Evolutionary conservation across 1,140 invertebrate species (phyloP), one percentile per base, ranked within the genome.

Genomic region (Aphelenchoides fujianensis): DNA sequence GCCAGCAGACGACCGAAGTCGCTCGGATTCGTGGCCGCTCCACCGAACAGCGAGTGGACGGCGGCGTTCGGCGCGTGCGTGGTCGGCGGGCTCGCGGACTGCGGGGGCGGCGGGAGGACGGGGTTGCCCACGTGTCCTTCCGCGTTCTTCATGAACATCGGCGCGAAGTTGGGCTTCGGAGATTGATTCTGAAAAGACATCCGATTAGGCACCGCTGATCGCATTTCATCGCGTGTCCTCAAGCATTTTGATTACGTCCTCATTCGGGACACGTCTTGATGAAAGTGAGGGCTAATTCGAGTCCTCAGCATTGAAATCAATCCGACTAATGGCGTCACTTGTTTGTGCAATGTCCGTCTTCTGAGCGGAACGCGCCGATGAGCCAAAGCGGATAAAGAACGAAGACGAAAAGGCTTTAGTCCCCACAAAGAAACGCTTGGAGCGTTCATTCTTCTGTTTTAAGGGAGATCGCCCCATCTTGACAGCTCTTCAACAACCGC

Each of bases 111-210:
- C 28, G 5, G 55, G 5, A 59, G 34, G 34, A 7, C 55, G 34
- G 34, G 12, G 63, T 12, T 34, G 19, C 16, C 16, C 37, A 35
- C 36, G 16, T 66, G 27, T 66, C n/a, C 34, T 66, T 59, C 55
- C 27, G 12, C 27, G 12, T 30, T 66, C 3, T 66, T 66, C 32
- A 66, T 66, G 63, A 66, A 66, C 27, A 66, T 66, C 0, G 63
- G 63, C n/a, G 63, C 32, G 32, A 66, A 66, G 3, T 36, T 66
- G 19, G 31, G n/a, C 31, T 66, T 66, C 12, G 63, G 63, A 2
- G 63, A 66, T 23, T 59, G 55, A 66, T 66, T 66, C 63, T 66
- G 32, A 34, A 66, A 32, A 30, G 12, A 37, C 1, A 36, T n/a
- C 2, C 27, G 23, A 48, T 48, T 48, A 48, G 41, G 12, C 41